A percentile compares a stretch with the other conserved stretches of the same genome.
Evolutionary conservation across 2,888 invertebrate species (phyloP).

Genomic region (Epinotia brunnichana): DNA sequence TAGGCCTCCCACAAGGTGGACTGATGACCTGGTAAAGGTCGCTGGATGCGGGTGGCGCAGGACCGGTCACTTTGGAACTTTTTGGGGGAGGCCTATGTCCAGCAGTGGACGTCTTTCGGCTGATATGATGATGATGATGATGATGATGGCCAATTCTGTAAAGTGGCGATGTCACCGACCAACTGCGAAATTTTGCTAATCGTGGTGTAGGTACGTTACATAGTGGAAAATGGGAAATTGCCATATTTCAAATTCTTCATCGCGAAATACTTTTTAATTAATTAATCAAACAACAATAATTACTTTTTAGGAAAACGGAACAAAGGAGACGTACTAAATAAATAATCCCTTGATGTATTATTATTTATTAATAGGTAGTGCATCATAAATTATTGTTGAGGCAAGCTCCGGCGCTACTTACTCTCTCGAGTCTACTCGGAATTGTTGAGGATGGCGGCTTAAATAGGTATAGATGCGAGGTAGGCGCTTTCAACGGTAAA

Average conservation of each 20-base stretch:
- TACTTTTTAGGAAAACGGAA: slow-evolving; percentile 55
- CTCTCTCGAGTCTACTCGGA: not conserved
- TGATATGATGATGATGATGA: too few relatives aligned
- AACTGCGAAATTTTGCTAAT: not conserved
- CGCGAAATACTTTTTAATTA: slow-evolving; percentile 54
- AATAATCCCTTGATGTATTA: slow-evolving; percentile 48
- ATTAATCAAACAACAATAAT: slow-evolving; percentile 62
- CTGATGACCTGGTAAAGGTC: too few relatives aligned
- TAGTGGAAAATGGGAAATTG: too few relatives aligned
- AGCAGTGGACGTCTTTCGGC: too few relatives aligned
- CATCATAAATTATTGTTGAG: slow-evolving; percentile 7
- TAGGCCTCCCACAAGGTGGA: too few relatives aligned
- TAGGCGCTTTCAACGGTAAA: not conserved
- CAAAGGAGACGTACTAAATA: slow-evolving; percentile 48
- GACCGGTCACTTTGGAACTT: too few relatives aligned
- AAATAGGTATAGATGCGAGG: not conserved
- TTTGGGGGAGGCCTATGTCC: too few relatives aligned
- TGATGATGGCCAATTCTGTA: not conserved
- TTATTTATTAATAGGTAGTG: slow-evolving; percentile 47
- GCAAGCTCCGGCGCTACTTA: slow-evolving; percentile 1
- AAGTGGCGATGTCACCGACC: not conserved
- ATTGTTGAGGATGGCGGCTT: not conserved
- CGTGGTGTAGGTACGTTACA: not conserved
- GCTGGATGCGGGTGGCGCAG: too few relatives aligned
- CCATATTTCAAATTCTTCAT: too few relatives aligned